Conservation (phyloP, 2,113 vertebrate species). For the Ictidomys tridecemlineatus region DNA sequence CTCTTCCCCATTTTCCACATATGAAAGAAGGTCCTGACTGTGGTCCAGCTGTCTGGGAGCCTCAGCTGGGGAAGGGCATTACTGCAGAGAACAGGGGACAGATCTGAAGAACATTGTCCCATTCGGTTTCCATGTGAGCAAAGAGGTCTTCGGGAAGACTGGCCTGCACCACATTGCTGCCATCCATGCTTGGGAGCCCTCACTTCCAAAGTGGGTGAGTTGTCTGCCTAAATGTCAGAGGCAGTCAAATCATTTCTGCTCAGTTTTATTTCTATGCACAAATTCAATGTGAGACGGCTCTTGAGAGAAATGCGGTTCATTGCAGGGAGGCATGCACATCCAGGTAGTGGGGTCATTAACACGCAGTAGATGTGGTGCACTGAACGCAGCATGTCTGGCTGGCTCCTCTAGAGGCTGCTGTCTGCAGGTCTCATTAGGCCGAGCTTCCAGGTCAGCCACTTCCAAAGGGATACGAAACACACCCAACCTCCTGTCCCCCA, state of each 20-base stretch:
- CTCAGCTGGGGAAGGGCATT: neutral
- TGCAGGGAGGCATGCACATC: neutral
- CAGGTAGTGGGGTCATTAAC: neutral
- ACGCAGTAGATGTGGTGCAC: neutral
- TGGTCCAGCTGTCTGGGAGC: neutral
- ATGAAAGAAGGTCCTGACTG: neutral
- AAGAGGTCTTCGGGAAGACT: neutral
- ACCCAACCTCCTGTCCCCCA: neutral
- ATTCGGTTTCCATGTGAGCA: fast-evolving
- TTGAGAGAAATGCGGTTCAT: neutral
- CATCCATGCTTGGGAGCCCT: neutral
- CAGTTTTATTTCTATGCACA: neutral
- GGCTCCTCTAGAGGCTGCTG: neutral
- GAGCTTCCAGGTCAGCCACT: conserved; percentile 62
- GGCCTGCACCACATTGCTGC: fast-evolving
- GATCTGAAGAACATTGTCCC: fast-evolving
- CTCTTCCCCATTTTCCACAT: neutral
- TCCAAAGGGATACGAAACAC: conserved; percentile 15
- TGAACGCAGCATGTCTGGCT: neutral
- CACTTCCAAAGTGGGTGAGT: neutral
- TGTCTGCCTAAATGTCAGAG: neutral
- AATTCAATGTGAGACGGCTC: neutral
- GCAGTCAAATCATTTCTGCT: neutral
- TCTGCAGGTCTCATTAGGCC: conserved; percentile 62
- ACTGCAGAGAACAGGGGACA: neutral